Evolutionary conservation across 37 sponge, comb jelly and placozoan genomes (phyloP).

Genomic region (Ephydatia muelleri): DNA sequence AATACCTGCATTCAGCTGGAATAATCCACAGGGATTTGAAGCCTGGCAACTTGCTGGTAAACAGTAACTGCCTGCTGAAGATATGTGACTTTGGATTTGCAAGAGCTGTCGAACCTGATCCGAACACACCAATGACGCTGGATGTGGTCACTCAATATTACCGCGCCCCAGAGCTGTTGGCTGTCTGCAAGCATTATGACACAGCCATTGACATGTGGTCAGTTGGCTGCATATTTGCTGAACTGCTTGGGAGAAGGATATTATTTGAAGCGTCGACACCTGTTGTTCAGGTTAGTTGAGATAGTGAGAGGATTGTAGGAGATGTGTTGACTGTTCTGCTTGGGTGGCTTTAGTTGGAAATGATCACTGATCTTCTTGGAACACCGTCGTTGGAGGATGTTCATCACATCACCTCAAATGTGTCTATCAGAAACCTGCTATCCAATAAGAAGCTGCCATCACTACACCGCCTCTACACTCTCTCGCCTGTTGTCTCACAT

Average conservation of each 20-base stretch:
- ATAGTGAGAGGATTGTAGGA: background rate
- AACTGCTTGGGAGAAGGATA: conserved; percentile 77
- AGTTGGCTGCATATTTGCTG: conserved; percentile 89
- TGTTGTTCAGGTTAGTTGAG: conserved; percentile 32
- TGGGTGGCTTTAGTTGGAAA: conserved; percentile 60
- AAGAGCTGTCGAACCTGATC: conserved; percentile 75
- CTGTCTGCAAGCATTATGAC: conserved; percentile 85
- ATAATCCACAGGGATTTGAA: conserved; percentile 90
- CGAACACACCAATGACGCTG: conserved; percentile 75
- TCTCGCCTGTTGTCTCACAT: conserved; percentile 62
- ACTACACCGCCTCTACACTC: conserved; percentile 54
- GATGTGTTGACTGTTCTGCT: background rate
- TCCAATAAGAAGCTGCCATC: conserved; percentile 41
- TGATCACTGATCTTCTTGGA: conserved; percentile 86
- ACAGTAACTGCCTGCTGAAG: conserved; percentile 80
- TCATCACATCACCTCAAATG: conserved; percentile 44
- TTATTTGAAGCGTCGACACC: conserved; percentile 76
- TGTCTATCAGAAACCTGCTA: conserved; percentile 51
- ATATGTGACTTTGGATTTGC: conserved; percentile 97
- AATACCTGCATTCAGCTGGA: conserved; percentile 89
- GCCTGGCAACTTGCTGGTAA: conserved; percentile 88
- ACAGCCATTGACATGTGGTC: conserved; percentile 92
- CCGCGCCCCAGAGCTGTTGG: conserved; percentile 87
- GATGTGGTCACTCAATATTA: conserved; percentile 95
- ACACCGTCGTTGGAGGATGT: conserved; percentile 65